Percentiles rank a stretch among this genome's conserved stretches.
Evolutionary conservation across 2,888 invertebrate species (phyloP).

Genomic region (Brassicogethes aeneus): DNA sequence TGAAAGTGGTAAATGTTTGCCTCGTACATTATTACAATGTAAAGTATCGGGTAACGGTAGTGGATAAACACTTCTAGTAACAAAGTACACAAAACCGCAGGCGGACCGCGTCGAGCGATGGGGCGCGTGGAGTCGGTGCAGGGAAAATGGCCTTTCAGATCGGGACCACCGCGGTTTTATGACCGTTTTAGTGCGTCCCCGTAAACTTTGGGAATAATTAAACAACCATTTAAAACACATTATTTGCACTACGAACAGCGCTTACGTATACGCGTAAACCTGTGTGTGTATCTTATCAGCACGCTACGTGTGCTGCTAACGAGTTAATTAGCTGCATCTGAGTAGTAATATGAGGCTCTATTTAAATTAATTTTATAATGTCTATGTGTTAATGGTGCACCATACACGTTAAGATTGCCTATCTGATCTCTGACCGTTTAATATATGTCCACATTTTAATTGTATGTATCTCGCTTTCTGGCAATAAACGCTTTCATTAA

Average conservation of each 20-base stretch:
- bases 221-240: constrained; percentile 26
- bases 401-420: not conserved
- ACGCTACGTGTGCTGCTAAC: not conserved
- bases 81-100: not conserved
- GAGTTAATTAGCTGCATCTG: not conserved
- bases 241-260: constrained; percentile 24
- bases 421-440: too few species aligned
- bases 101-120: too few species aligned
- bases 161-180: constrained; percentile 22
- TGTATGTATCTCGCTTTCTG: too few species aligned
- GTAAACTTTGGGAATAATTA: constrained; percentile 21
- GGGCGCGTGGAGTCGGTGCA: too few species aligned
- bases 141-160: not conserved
- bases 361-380: not conserved
- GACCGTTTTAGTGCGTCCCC: constrained; percentile 17
- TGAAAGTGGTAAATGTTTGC: too few species aligned
- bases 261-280: not conserved
- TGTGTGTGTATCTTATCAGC: not conserved
- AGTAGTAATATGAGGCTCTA: not conserved
- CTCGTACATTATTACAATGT: too few species aligned
- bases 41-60: too few species aligned
- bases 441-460: too few species aligned
- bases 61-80: too few species aligned
- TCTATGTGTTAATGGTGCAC: not conserved
- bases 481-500: too few species aligned